Conservation (phyloP, 2,888 invertebrate genomes). For the Oscheius onirici region DNA sequence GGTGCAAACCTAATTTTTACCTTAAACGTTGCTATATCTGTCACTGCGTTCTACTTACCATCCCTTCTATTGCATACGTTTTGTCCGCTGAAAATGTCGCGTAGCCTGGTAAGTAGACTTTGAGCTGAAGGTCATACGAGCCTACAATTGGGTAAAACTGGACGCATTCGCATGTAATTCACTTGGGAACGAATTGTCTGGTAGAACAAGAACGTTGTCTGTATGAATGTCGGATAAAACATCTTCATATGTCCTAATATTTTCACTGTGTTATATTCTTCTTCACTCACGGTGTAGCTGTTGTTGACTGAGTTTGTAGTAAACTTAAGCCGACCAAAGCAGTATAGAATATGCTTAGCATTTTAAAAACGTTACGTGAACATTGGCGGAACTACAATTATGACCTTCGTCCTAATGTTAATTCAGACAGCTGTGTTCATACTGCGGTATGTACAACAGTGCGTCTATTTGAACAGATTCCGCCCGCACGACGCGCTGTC, state of each 20-base stretch:
- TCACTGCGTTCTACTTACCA: slow-evolving; percentile 24
- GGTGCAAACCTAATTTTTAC: slow-evolving; percentile 55
- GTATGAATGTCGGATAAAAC: neutral
- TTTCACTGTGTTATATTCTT: too few relatives aligned
- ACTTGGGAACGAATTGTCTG: neutral
- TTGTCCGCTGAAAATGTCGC: slow-evolving; percentile 44
- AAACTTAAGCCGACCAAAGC: too few relatives aligned
- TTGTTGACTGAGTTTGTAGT: too few relatives aligned
- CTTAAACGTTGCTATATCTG: neutral
- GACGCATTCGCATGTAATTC: neutral
- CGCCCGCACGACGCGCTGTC: neutral
- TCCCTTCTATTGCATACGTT: slow-evolving; percentile 63
- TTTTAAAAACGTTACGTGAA: too few relatives aligned
- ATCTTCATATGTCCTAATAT: neutral
- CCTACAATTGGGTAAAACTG: neutral
- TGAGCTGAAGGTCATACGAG: slow-evolving; percentile 61
- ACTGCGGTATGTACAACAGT: neutral
- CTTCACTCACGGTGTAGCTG: too few relatives aligned
- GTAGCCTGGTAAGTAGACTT: slow-evolving; percentile 66
- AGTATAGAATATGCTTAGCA: too few relatives aligned
- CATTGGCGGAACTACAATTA: neutral
- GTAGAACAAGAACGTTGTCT: neutral
- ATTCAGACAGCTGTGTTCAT: neutral
- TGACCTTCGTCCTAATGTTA: neutral
- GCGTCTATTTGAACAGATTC: neutral